A percentile compares a stretch with the other conserved stretches of the same genome.
Conservation (phyloP, 2,888 invertebrate genomes). For the Furcula furcula region DNA sequence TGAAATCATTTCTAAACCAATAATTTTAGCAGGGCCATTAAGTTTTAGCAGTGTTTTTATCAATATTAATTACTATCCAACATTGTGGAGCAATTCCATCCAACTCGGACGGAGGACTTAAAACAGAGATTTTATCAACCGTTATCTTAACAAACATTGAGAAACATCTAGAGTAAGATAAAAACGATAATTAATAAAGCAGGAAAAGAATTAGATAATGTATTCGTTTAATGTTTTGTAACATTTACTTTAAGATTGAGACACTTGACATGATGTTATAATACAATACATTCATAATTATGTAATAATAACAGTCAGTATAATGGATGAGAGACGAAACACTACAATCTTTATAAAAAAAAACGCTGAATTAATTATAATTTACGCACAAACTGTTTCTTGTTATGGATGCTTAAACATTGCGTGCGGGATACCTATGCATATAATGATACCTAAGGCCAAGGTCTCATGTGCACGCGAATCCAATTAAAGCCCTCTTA, state of each 20-base stretch:
- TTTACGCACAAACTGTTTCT: slow-evolving; percentile 10
- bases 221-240: too few relatives aligned
- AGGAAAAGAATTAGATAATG: not conserved
- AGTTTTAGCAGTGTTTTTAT: too few relatives aligned
- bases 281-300: too few relatives aligned
- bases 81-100: slow-evolving; percentile 15
- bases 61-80: too few relatives aligned
- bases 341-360: too few relatives aligned
- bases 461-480: slow-evolving; percentile 58
- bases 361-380: too few relatives aligned
- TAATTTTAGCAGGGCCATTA: too few relatives aligned
- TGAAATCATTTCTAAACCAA: too few relatives aligned
- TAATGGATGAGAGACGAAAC: too few relatives aligned
- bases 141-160: slow-evolving; percentile 11
- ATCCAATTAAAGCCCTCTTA: slow-evolving; percentile 44
- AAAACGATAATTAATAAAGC: slow-evolving; percentile 5
- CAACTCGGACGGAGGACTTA: slow-evolving; percentile 8
- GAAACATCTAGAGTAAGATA: slow-evolving; percentile 20
- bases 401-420: slow-evolving; percentile 18
- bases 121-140: slow-evolving; percentile 19
- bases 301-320: too few relatives aligned
- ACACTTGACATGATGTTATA: too few relatives aligned
- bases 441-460: slow-evolving; percentile 50
- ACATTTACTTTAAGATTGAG: too few relatives aligned
- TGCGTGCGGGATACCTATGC: slow-evolving; percentile 26